These are phyloP conservation scores for Paratrypauchen microcephalus DNA, from an alignment of 2,797 vertebrate genomes.

Conservation along the genomic window DNA sequence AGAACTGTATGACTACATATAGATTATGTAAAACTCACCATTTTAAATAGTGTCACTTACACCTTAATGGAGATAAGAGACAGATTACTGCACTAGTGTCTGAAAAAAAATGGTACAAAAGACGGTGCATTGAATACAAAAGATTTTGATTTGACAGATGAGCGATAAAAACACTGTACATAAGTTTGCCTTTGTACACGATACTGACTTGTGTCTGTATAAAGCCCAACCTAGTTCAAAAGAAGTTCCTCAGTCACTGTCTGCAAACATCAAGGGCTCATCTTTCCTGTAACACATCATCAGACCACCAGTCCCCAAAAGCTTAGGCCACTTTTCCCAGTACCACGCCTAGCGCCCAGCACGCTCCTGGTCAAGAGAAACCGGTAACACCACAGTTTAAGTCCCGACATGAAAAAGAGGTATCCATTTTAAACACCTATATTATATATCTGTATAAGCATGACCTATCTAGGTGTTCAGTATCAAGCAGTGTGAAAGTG, in stretches of 20 bases:
- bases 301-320: conserved; percentile 42
- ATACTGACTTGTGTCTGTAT: conserved; percentile 61
- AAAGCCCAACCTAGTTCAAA: conserved; percentile 55
- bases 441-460: conserved; percentile 64
- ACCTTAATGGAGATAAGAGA: conserved; percentile 49
- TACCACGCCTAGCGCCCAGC: conserved; percentile 34
- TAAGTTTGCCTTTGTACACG: conserved; percentile 69
- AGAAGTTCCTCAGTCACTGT: conserved; percentile 30
- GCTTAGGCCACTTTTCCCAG: conserved; percentile 48
- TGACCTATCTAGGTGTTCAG: conserved; percentile 60
- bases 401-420: conserved; percentile 71
- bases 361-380: conserved; percentile 47
- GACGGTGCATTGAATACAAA: conserved; percentile 74
- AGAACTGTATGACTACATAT: conserved; percentile 58
- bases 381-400: conserved; percentile 67
- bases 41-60: conserved; percentile 54
- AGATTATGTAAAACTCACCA: conserved; percentile 59
- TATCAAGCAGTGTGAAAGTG: conserved; percentile 73
- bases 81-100: conserved; percentile 70
- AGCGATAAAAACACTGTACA: conserved; percentile 78
- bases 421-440: conserved; percentile 72
- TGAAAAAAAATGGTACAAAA: conserved; percentile 73
- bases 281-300: conserved; percentile 13
- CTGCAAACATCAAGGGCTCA: conserved; percentile 20
- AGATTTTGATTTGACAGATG: conserved; percentile 68